These are phyloP conservation scores for Platycnemis pennipes DNA, from an alignment of 2,888 invertebrate species.

Conservation along the genomic window DNA sequence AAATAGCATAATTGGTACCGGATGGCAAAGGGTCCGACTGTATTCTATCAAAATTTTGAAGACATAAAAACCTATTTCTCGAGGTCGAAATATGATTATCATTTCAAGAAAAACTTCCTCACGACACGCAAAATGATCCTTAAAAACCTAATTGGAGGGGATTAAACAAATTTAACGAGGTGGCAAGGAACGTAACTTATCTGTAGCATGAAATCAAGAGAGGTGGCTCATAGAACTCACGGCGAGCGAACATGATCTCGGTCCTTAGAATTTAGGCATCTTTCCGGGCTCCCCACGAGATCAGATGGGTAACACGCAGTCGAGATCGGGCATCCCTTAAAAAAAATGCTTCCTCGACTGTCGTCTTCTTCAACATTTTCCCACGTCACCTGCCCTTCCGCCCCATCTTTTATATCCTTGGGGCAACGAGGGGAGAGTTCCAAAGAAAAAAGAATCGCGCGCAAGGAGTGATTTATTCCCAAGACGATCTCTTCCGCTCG, in stretches of 20 bases:
- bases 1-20: no score
- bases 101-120: no score
- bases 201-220: not conserved
- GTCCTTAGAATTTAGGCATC: not conserved
- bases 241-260: not conserved
- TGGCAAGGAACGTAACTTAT: not conserved
- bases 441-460: not conserved
- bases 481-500: not conserved
- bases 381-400: not conserved
- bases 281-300: not conserved
- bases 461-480: not conserved
- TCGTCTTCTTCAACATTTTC: not conserved
- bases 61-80: no score
- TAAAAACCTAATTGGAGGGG: no score
- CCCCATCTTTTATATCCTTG: not conserved
- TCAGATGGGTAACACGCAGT: not conserved
- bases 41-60: no score
- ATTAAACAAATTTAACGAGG: not conserved
- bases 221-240: not conserved
- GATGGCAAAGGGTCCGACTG: no score
- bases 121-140: no score
- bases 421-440: not conserved
- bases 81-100: no score
- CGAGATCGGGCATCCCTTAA: not conserved
- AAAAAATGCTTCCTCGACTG: not conserved